phyloP scores from a whole-genome alignment of 2,888 invertebrate species.

The Cetonia aurata region DNA sequence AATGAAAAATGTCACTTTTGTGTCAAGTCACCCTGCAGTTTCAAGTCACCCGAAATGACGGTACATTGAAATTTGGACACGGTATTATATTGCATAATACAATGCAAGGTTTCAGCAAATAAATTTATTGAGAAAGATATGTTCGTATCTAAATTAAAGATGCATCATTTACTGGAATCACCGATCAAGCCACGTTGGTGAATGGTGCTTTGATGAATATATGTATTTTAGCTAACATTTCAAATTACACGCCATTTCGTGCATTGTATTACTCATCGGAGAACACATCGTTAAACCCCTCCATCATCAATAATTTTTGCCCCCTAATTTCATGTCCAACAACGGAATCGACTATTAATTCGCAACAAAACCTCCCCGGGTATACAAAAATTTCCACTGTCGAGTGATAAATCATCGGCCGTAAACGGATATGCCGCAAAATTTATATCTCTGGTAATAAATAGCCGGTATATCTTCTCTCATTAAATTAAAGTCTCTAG shows the following conservation, averaged over 20 bases:
- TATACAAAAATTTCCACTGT: constrained; percentile 32
- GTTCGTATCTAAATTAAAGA: neutral
- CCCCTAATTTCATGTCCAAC: constrained; percentile 40
- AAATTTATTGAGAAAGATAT: too few relatives aligned
- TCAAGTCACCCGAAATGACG: too few relatives aligned
- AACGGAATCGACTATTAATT: constrained; percentile 39
- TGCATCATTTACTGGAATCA: neutral
- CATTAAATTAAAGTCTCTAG: constrained; percentile 32
- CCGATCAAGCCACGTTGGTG: neutral
- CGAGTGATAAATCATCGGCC: constrained; percentile 36
- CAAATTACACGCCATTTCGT: constrained; percentile 10
- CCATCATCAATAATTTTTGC: constrained; percentile 40
- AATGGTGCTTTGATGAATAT: constrained; percentile 9
- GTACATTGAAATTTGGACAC: too few relatives aligned
- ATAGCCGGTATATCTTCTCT: constrained; percentile 29
- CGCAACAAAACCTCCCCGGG: constrained; percentile 37
- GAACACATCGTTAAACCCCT: constrained; percentile 34
- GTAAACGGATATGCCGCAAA: constrained; percentile 34
- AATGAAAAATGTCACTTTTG: too few relatives aligned
- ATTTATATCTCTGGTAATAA: constrained; percentile 34
- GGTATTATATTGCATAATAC: too few relatives aligned
- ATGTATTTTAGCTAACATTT: constrained; percentile 11
- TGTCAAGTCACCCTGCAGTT: too few relatives aligned
- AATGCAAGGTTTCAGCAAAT: too few relatives aligned
- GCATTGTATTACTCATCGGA: constrained; percentile 14